Percentiles rank a stretch among this genome's conserved stretches.
phyloP scores from a whole-genome alignment of 2,888 invertebrate species.

The Philhelius pedissequus region DNA sequence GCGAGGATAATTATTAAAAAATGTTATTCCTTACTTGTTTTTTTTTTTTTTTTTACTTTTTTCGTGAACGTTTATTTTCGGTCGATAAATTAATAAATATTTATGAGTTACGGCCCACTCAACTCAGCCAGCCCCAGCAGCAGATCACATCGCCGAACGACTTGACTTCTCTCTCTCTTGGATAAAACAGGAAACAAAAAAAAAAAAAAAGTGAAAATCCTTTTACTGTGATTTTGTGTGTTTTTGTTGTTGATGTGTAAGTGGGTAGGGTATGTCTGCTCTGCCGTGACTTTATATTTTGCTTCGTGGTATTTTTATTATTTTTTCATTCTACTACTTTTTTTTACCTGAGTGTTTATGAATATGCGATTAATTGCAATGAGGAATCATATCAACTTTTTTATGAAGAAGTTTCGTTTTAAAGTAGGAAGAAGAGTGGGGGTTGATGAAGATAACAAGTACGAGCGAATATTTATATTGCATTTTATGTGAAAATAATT shows the following conservation, averaged over 20 bases:
- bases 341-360: conserved; percentile 55
- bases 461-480: neutral
- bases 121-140: neutral
- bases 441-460: neutral
- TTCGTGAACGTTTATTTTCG: conserved; percentile 15
- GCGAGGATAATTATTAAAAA: conserved; percentile 14
- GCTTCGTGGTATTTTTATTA: neutral
- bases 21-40: neutral
- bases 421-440: neutral
- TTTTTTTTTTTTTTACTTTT: neutral
- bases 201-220: neutral
- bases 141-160: neutral
- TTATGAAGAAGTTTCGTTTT: neutral
- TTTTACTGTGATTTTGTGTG: conserved; percentile 32
- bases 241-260: neutral
- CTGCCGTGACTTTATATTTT: neutral
- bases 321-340: neutral
- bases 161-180: conserved; percentile 5
- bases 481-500: conserved; percentile 10
- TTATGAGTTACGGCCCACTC: conserved; percentile 36
- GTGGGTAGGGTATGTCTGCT: neutral
- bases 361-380: conserved; percentile 49
- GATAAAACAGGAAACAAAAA: neutral
- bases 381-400: conserved; percentile 14
- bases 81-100: conserved; percentile 65